phyloP scores from a whole-genome alignment of 2,888 invertebrate genomes.

The Cerastoderma edule region DNA sequence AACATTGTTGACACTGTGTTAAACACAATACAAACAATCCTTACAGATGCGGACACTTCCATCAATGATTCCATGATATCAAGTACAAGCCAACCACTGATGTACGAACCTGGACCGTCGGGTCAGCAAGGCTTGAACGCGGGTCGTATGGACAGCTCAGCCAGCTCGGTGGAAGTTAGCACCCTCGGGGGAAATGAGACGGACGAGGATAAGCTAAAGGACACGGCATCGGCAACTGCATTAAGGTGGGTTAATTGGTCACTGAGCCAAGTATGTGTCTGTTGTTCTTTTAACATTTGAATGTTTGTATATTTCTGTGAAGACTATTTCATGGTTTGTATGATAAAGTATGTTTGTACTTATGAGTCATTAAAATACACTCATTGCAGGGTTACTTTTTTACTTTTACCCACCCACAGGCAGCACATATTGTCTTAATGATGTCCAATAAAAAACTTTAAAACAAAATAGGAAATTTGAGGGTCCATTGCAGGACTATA shows the following conservation, averaged over 20 bases:
- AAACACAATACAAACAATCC: too few species aligned
- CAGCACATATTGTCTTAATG: too few species aligned
- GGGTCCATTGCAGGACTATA: too few species aligned
- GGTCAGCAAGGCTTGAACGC: not conserved
- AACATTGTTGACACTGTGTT: too few species aligned
- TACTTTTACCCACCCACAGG: too few species aligned
- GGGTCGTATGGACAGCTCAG: not conserved
- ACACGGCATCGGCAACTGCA: slow-evolving; percentile 25
- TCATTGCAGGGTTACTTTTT: too few species aligned
- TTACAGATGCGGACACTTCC: slow-evolving; percentile 7
- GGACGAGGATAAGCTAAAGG: slow-evolving; percentile 66
- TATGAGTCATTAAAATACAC: too few species aligned
- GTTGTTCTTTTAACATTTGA: not conserved
- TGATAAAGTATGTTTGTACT: too few species aligned
- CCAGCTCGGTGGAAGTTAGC: not conserved
- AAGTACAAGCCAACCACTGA: slow-evolving; percentile 2
- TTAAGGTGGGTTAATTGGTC: slow-evolving; percentile 7
- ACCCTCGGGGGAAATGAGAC: slow-evolving; percentile 61
- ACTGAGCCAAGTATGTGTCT: not conserved
- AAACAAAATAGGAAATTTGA: too few species aligned
- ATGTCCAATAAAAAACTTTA: too few species aligned
- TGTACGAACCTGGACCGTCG: slow-evolving; percentile 14
- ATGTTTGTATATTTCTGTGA: too few species aligned
- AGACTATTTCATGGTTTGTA: too few species aligned
- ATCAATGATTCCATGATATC: slow-evolving; percentile 11